Conservation (phyloP, 1,140 invertebrate species). For the Vollenhovia emeryi region DNA sequence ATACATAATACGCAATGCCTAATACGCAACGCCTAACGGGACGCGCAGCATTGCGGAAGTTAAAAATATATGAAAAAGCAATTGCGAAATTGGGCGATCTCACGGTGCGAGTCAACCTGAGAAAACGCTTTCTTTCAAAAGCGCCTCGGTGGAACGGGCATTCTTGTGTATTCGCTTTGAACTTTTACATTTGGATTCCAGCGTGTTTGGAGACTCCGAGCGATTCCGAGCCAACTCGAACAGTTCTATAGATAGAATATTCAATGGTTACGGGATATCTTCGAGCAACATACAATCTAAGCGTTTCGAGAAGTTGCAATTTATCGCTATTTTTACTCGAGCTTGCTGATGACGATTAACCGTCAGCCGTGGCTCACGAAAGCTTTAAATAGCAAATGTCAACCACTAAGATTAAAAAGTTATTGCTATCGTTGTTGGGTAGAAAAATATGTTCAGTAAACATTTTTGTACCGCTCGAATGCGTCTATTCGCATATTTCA, state of each 20-base stretch:
- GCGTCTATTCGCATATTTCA: not conserved
- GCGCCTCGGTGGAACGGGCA: not conserved
- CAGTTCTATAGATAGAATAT: slow-evolving; percentile 12
- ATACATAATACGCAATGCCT: not conserved
- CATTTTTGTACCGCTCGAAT: not conserved
- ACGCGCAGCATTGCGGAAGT: not conserved
- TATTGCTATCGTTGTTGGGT: not conserved
- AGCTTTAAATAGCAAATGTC: not conserved
- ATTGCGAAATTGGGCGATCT: not conserved
- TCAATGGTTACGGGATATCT: not conserved
- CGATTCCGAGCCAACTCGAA: slow-evolving; percentile 10
- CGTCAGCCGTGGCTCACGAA: not conserved
- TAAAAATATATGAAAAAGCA: slow-evolving; percentile 31
- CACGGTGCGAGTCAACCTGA: not conserved
- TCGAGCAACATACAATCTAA: not conserved
- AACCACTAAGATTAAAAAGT: not conserved
- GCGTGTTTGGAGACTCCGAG: not conserved
- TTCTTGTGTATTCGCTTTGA: slow-evolving; percentile 19
- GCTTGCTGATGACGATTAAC: not conserved
- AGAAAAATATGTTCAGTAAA: not conserved
- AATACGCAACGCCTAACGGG: not conserved
- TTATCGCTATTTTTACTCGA: not conserved
- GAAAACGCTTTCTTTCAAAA: slow-evolving; percentile 10
- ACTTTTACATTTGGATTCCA: slow-evolving; percentile 32
- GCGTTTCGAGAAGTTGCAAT: not conserved